phyloP scores from a whole-genome alignment of 2,797 vertebrate species.

The Pachyuromys duprasi region DNA sequence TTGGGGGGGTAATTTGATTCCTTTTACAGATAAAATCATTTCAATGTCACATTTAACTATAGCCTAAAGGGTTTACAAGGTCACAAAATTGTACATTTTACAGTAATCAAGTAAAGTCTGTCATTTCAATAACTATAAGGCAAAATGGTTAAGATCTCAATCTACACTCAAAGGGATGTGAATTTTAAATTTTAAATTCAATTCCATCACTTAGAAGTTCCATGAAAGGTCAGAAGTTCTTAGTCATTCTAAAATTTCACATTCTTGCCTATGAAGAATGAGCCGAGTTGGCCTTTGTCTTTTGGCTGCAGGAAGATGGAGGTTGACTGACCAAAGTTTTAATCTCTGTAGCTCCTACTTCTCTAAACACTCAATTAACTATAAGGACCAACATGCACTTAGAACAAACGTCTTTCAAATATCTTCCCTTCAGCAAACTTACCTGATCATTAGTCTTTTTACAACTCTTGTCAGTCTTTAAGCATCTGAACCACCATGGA shows the following conservation, averaged over 20 bases:
- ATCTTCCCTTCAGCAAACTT: background rate
- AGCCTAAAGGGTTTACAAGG: background rate
- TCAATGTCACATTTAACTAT: background rate
- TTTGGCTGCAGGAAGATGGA: background rate
- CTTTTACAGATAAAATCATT: background rate
- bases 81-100: background rate
- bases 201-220: background rate
- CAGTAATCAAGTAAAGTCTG: background rate
- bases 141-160: constrained; percentile 14
- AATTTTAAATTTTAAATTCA: constrained; percentile 54
- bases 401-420: background rate
- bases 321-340: background rate
- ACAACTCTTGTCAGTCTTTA: rapidly evolving
- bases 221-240: background rate
- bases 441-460: background rate
- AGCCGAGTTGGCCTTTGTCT: background rate
- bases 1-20: background rate
- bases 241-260: background rate
- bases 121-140: background rate
- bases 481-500: background rate
- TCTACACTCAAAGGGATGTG: background rate
- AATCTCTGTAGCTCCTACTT: background rate
- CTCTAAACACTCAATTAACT: background rate
- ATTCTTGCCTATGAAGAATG: background rate
- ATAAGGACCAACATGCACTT: background rate